Evolutionary conservation across 2,888 invertebrate genomes (phyloP), one percentile per base, ranked within the genome.

Genomic region (Scaptomyza tumidula): DNA sequence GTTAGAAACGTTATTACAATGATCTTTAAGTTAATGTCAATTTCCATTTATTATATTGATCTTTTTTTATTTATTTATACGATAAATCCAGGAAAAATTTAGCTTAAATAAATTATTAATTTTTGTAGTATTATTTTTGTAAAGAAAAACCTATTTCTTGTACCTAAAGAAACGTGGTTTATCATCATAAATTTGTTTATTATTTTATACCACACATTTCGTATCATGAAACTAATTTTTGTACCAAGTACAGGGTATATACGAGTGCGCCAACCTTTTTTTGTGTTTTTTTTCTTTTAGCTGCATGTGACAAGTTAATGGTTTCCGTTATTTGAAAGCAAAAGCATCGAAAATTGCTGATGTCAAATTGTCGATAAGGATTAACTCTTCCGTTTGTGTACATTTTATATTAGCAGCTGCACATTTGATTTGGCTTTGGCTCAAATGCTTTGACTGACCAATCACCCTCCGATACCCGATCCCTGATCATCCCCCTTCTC

Each of bases 321-420:
- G 83, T 83, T 88, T 84, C 84, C 87, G 84, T 80, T 88, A 83
- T 86, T 75, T 62, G 88, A 88, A 88, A 84, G 88, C 88, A 84
- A 84, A 80, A 88, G 84, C 83, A 86, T 83, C 86, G 82, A 88
- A 88, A 86, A 84, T 75, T 86, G 88, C 86, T 86, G 77, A 84
- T 84, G 83, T 86, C 83, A 88, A 84, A 84, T 80, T 84, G 88
- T 86, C 83, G 88, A 84, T 84, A 88, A 83, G 83, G 86, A 84
- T 88, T 84, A 88, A 84, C 86, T 84, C 80, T 75, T 86, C 83
- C 83, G 83, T 82, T 75, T 75, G 88, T 83, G 86, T 86, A 77
- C 88, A 83, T 86, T 83, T 86, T 61, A 86, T 80, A 86, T 88
- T 86, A 88, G 84, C 79, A 70, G 73, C 79, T 75, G 66, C 70